Conservation (phyloP, 2,113 vertebrate species). For the Hiodon alosoides region DNA sequence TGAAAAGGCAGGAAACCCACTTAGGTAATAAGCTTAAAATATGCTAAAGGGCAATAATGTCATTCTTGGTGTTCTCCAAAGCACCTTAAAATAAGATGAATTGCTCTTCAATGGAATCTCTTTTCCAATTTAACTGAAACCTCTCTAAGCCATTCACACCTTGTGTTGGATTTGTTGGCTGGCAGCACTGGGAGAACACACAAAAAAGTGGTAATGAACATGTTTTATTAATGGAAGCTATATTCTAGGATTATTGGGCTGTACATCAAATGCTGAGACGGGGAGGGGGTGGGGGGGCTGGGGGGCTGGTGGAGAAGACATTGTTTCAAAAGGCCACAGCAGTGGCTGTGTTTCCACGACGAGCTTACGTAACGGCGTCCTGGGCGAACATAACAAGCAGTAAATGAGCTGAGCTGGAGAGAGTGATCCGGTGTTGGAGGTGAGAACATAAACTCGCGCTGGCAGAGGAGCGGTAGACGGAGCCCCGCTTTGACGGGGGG, state of each 20-base stretch:
- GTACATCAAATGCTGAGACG: slow-evolving; percentile 7
- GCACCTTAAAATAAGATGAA: slow-evolving; percentile 4
- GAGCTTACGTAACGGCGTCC: neutral
- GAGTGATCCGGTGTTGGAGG: slow-evolving; percentile 26
- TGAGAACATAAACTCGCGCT: slow-evolving; percentile 35
- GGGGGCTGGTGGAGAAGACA: neutral
- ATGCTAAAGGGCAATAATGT: neutral
- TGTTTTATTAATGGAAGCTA: slow-evolving; percentile 19
- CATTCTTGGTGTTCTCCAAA: slow-evolving; percentile 1
- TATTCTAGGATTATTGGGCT: slow-evolving; percentile 15
- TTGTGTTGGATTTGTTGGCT: slow-evolving; percentile 21
- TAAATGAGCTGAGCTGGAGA: slow-evolving; percentile 43
- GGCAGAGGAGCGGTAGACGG: slow-evolving; percentile 15
- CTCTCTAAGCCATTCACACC: neutral
- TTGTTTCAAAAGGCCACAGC: neutral
- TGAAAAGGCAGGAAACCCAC: neutral
- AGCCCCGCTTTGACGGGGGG: slow-evolving; percentile 19
- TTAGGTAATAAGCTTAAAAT: slow-evolving; percentile 3
- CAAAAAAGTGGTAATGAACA: slow-evolving; percentile 13
- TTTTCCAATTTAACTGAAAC: slow-evolving; percentile 20
- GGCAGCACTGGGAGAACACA: neutral
- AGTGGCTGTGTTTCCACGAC: neutral
- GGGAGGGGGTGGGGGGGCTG: neutral
- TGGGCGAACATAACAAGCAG: slow-evolving; percentile 19
- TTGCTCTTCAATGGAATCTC: slow-evolving; percentile 24